phyloP scores from a whole-genome alignment of 2,113 vertebrate species.

The Prolemur simus region DNA sequence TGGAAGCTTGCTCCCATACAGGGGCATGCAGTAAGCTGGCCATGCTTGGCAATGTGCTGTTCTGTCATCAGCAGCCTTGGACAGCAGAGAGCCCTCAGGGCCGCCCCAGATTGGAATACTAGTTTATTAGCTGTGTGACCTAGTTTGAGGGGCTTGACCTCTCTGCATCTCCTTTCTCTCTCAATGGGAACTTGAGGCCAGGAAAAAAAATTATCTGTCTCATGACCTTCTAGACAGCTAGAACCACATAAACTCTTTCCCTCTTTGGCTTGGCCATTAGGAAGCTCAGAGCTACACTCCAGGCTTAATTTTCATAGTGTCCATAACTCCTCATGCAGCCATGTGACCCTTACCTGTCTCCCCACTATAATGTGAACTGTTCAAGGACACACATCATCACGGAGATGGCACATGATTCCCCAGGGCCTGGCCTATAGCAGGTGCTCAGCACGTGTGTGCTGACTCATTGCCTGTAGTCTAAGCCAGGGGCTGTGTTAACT shows the following conservation, averaged over 20 bases:
- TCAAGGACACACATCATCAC: neutral
- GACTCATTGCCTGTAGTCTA: rapidly evolving
- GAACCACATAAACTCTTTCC: neutral
- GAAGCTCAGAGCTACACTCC: neutral
- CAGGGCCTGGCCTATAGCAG: neutral
- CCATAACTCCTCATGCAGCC: neutral
- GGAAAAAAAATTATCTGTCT: neutral
- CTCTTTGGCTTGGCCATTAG: neutral
- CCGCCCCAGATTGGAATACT: too few relatives aligned
- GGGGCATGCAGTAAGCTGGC: rapidly evolving
- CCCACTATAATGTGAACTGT: neutral
- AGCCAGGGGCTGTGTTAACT: neutral
- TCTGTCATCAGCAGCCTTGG: neutral
- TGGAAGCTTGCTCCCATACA: neutral
- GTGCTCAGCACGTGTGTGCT: neutral
- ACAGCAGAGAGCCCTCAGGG: neutral
- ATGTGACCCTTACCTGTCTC: neutral
- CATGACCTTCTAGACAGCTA: neutral
- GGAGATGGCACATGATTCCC: neutral
- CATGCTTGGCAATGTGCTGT: rapidly evolving
- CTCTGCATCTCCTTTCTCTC: neutral
- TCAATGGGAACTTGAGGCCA: neutral
- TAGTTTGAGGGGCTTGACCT: neutral
- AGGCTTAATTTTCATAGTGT: neutral
- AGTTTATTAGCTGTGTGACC: neutral